Base-by-base conservation (phyloP, 2,888 invertebrate genomes). In the Vanessa cardui region DNA sequence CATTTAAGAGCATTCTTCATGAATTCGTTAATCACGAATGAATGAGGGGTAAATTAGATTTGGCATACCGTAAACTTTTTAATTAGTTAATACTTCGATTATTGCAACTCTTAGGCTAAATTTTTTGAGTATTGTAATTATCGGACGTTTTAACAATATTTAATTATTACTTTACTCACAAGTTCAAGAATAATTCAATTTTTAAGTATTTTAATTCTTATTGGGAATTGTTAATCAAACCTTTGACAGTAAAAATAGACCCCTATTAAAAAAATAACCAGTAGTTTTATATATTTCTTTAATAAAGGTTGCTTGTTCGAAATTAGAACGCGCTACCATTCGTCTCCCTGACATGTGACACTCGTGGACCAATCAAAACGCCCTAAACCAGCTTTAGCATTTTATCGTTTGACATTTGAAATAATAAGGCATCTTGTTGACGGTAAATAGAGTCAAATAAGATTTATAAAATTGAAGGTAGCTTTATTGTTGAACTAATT, bases 1-100 rank as follows among this genome's bases (percentile, higher is more conserved):
- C 83, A 82, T 86, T 86, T 85, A 85, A 80, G 80, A 73, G 79
- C 74, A 77, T 79, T 76, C 81, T 83, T 83, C 71, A 58, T 62
- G 75, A 80, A 81, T 80, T 82, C 82, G 81, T 81, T 73, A 77
- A 74, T 76, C 75, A 73, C 68, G 69, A 73, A 77, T 75, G 78
- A 79, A 65, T 64, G 66, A 73, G 72, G 66, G 64, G 65, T 59
- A 66, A 65, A 64, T 69, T 46, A 31, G 66, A 69, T 67, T 69
- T 67, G 65, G 62, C 54, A 58, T 58, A 68, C 31, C 49, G 16
- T 47, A 45, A 70, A 72, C 67, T 73, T 74, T 74, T 74, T 72
- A 73, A 74, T 73, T 73, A 70, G 71, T 73, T 70, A 66, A 70
- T 64, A 71, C 64, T 63, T 61, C 66, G 58, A 64, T 46, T 58